Base-by-base conservation (phyloP, 2,113 vertebrate species). In the Tichodroma muraria region DNA sequence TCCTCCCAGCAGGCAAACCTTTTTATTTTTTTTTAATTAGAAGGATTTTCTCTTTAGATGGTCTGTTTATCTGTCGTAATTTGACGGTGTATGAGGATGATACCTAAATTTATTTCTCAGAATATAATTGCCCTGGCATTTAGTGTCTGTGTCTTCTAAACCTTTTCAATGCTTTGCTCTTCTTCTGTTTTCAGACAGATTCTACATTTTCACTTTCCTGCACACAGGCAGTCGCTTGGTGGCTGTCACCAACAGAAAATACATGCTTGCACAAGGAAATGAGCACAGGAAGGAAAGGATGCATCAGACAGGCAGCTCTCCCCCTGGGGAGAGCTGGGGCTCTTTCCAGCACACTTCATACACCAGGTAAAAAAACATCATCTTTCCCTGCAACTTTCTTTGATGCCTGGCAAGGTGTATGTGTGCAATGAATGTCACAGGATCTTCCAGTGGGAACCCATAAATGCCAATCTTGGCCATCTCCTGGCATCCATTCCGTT, bases 51-150 rank as follows among this genome's bases (percentile, higher is more conserved):
- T 66, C 63, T 90, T 95, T 21, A 89, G 76, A 57, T 79, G 70
- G 54, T 72, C 80, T 76, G 56, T 88, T 95, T 95, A 89, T 90
- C 77, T 85, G 66, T 80, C 9, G 1, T 94, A 85, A 90, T 95
- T 95, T 97, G 91, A 96, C 88, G 85, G 80, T 44, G 8, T 89
- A 83, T 92, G 90, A 91, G 96, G 97, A 94, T 80, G 61, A 94
- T 85, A 93, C 54, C 86, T 93, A 57, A 57, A 81, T 85, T 78
- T 64, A 63, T 81, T 90, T 93, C 64, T 44, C 49, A 47, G 44
- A 57, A 18, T 17, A 13, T 93, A 97, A 95, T 94, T 95, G 88
- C 38, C 52, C 61, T 78, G 45, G 44, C 31, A 60, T 94, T 96
- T 84, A 78, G 42, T 76, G 37, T 80, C 69, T 53, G 18, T 4